Evolutionary conservation across 2,888 invertebrate species (phyloP).

Genomic region (Steinernema scapterisci): DNA sequence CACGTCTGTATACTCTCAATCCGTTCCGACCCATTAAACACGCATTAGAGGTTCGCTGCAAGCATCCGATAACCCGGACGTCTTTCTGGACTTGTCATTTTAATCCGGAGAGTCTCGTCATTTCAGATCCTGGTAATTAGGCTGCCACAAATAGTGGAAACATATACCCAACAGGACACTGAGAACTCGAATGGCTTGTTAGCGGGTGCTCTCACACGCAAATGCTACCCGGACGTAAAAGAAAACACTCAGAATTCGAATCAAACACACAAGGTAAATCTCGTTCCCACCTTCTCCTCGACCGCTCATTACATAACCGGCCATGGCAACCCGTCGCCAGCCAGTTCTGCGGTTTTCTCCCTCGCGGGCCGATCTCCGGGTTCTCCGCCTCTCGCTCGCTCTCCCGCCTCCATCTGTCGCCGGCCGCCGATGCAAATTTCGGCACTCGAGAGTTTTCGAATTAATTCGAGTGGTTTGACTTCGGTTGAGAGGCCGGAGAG

Average conservation of each 20-base stretch:
- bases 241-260: not conserved
- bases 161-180: no score
- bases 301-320: not conserved
- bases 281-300: not conserved
- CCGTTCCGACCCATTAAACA: no score
- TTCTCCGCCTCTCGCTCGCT: not conserved
- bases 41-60: no score
- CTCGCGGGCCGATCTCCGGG: not conserved
- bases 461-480: slow-evolving; percentile 32
- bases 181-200: slow-evolving; percentile 31
- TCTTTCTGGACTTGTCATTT: no score
- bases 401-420: slow-evolving; percentile 18
- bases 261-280: not conserved
- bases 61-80: no score
- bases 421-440: slow-evolving; percentile 7
- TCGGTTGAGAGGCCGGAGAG: slow-evolving; percentile 12
- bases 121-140: no score
- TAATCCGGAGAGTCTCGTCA: no score
- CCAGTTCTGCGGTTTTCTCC: not conserved
- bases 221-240: slow-evolving; percentile 29
- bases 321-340: not conserved
- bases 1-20: no score
- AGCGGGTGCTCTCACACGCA: slow-evolving; percentile 11
- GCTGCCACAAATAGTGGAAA: no score
- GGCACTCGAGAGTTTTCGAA: slow-evolving; percentile 28